Percentiles rank a stretch among this genome's conserved stretches.
Evolutionary conservation across 1,140 invertebrate species (phyloP).

Genomic region (Pentalonia nigronervosa): DNA sequence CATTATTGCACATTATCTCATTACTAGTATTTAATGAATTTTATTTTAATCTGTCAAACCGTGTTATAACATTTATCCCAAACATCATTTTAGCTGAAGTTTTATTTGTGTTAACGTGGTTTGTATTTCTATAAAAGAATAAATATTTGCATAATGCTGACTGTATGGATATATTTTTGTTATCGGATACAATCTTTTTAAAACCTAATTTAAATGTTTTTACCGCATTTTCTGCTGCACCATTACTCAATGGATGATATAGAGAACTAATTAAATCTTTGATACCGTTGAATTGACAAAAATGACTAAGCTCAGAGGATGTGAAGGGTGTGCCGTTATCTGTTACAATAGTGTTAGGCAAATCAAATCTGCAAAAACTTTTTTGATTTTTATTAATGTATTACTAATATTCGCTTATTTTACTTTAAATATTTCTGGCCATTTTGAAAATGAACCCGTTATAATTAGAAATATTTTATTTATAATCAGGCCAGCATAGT

Average conservation of each 20-base stretch:
- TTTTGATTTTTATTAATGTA: conserved; percentile 59
- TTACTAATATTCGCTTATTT: conserved; percentile 52
- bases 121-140: conserved; percentile 38
- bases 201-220: conserved; percentile 64
- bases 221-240: conserved; percentile 63
- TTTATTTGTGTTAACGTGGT: conserved; percentile 52
- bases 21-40: background rate
- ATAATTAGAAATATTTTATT: background rate
- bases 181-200: background rate
- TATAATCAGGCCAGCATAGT: conserved; percentile 57
- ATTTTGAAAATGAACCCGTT: conserved; percentile 58
- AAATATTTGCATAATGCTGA: background rate
- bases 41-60: background rate
- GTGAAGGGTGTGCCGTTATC: conserved; percentile 62
- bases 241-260: conserved; percentile 62
- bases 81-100: conserved; percentile 59
- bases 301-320: conserved; percentile 61
- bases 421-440: conserved; percentile 63
- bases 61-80: conserved; percentile 31
- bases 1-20: background rate
- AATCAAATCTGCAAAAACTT: conserved; percentile 61
- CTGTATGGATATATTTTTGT: background rate
- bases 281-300: conserved; percentile 61
- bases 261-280: conserved; percentile 60
- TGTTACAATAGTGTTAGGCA: conserved; percentile 60